Base-by-base conservation (phyloP, 2,113 vertebrate species). In the Neoarius graeffei region DNA sequence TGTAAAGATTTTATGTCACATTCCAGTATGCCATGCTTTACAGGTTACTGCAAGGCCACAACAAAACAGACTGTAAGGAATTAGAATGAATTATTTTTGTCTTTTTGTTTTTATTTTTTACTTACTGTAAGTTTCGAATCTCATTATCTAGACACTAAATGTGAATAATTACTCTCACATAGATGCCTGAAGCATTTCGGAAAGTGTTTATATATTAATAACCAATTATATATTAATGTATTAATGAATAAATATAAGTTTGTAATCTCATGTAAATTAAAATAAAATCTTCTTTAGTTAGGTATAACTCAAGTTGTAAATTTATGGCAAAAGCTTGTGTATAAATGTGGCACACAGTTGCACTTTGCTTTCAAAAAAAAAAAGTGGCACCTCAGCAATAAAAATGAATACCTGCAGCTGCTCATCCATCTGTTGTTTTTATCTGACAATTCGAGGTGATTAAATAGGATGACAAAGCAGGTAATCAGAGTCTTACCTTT, bases 401-500 rank as follows among this genome's bases (percentile, higher is more conserved):
- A 60, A 87, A 91, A 89, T 91, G 48, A 86, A 86, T 83, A 85
- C 85, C 86, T 87, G 79, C 27, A 74, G n/a, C 60, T 3, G 5
- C 76, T 76, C 52, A 87, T 83, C 87, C 87, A 89, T 88, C 67
- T 86, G 87, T 80, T 27, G 83, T 80, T 27, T n/a, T 35, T 77
- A 81, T 73, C 64, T 82, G 54, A 56, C 79, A 69, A 42, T 50
- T 67, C 57, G 14, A 83, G 52, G 74, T 81, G 76, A 73, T 25
- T 54, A 48, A 86, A 48, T 10, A 50, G 57, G 67, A 15, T 42
- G 20, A n/a, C n/a, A 88, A 25, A 20, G n/a, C 42, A 74, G n/a
- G 23, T 69, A 85, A 6, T 60, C 10, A 50, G 7, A 73, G 71
- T 30, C 80, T 84, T 95, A 97, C 97, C 96, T 97, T 94, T 96